Percentiles rank a stretch among this genome's conserved stretches.
These are phyloP conservation scores for Chelonoidis abingdonii DNA, from an alignment of 2,113 vertebrate species.

Conservation along the genomic window DNA sequence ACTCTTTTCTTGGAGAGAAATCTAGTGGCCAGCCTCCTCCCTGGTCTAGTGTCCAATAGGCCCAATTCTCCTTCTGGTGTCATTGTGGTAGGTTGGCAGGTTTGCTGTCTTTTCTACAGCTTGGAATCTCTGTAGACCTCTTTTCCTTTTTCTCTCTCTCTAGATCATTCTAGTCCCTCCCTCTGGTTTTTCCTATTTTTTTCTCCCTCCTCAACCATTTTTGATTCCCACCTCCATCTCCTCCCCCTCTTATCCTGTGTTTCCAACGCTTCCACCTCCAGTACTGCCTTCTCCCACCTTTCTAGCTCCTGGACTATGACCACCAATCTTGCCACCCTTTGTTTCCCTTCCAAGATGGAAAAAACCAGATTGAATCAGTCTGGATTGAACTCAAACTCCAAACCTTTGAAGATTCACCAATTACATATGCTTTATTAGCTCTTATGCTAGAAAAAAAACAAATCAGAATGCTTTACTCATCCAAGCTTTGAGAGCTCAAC, in stretches of 20 bases:
- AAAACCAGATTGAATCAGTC: neutral
- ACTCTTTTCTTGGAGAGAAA: neutral
- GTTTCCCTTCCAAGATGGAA: neutral
- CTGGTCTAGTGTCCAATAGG: neutral
- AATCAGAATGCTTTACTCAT: neutral
- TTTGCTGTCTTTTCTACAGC: neutral
- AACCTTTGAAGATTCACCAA: neutral
- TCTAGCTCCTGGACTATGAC: neutral
- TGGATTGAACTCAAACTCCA: neutral
- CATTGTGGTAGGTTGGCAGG: neutral
- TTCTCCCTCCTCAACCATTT: neutral
- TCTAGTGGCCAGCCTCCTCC: neutral
- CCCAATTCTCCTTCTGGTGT: neutral
- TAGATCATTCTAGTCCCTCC: neutral
- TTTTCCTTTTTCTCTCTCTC: neutral
- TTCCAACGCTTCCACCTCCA: neutral
- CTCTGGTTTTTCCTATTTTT: neutral
- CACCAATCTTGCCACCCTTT: neutral
- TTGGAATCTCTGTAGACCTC: neutral
- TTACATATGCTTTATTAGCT: neutral
- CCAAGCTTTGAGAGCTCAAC: neutral
- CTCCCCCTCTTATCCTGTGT: neutral
- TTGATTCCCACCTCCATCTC: neutral
- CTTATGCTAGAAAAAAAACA: neutral
- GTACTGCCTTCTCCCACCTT: neutral